These are phyloP conservation scores for Porites evermanni DNA, from an alignment of 92 coral and sea anemone genomes.

Conservation along the genomic window DNA sequence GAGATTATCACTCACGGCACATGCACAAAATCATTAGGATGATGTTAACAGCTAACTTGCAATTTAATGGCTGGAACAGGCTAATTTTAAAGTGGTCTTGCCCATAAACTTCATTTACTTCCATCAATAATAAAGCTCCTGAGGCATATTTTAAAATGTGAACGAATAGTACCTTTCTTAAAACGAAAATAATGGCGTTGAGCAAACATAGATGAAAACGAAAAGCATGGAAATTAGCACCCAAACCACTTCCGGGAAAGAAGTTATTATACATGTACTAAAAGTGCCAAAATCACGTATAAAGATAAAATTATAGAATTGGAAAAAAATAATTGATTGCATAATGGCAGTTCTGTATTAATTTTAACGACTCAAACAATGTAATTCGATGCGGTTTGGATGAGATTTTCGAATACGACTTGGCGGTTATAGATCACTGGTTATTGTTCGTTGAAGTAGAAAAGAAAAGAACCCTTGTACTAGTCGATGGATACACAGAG, in stretches of 20 bases:
- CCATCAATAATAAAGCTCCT: too few relatives aligned
- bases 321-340: conserved; percentile 1
- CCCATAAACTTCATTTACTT: background rate
- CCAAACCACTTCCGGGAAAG: conserved; percentile 26
- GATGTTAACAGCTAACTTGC: too few relatives aligned
- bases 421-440: conserved; percentile 8
- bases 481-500: conserved; percentile 16
- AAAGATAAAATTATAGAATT: background rate
- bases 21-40: background rate
- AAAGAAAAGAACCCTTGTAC: background rate
- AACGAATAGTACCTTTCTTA: background rate
- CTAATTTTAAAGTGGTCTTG: background rate
- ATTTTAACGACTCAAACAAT: background rate
- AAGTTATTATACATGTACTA: too few relatives aligned
- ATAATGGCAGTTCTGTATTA: background rate
- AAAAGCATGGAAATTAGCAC: background rate
- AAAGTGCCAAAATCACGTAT: background rate
- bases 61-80: background rate
- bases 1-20: background rate
- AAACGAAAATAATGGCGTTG: background rate
- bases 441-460: conserved; percentile 24
- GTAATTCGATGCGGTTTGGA: conserved; percentile 1
- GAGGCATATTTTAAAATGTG: background rate
- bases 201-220: background rate
- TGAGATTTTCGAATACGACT: background rate